Evolutionary conservation across 2,888 invertebrate species (phyloP), one percentile per base, ranked within the genome.

Genomic region (Hermaeophaga mercurialis): DNA sequence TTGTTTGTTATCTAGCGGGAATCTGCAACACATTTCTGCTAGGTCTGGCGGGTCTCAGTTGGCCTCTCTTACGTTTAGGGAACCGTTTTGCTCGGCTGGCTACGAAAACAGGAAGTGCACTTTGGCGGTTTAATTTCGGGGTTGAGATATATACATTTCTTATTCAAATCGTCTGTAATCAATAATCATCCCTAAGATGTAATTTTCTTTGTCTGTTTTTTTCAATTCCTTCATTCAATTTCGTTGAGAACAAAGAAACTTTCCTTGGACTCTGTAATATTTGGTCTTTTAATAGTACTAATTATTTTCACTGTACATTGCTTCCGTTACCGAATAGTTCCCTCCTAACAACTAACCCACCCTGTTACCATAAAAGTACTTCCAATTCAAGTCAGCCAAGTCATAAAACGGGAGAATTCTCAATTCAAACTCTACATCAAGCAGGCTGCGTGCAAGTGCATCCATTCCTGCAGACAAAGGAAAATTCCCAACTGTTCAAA

Each of bases 1-100:
- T 60, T 58, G 58, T 62, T 60, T 56, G 60, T 62, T 62, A 62
- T 60, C 60, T 60, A 57, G 54, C 56, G 52, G 39, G 58, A 56
- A 63, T 59, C 61, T 50, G 59, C 58, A 58, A 43, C 54, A 62
- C 54, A 50, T 43, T 55, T 47, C 33, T 39, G 48, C 45, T 56
- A 49, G 28, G 44, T 56, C 24, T 39, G 34, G 41, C 41, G 22
- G 9, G n/a, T n/a, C n/a, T n/a, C n/a, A n/a, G 15, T 14, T 15
- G 38, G 38, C 22, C n/a, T 41, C 19, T 41, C 41, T 9, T 11
- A 17, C n/a, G 46, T 46, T 19, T 22, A 15, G 36, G 48, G 26
- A 55, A 33, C 48, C 12, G 48, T 24, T 14, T 28, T 17, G 36
- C 22, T 48, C 38, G 36, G 19, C 19, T 48, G 33, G 48, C 7